phyloP scores from a whole-genome alignment of 2,888 invertebrate genomes.

The Schizaphis graminum region DNA sequence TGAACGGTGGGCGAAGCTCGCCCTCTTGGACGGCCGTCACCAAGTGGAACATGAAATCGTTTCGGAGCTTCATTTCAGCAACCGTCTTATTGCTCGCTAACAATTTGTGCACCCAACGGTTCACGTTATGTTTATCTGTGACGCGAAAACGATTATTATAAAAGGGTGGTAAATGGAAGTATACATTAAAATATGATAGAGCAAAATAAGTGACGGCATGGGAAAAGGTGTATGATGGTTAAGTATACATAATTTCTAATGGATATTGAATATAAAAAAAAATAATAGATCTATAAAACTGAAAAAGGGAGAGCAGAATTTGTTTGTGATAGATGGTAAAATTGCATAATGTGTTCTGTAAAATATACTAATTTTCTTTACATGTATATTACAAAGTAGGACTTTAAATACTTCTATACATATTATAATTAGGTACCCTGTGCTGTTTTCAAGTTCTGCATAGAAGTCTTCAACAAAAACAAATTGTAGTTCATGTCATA shows the following conservation, averaged over 20 bases:
- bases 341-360: background rate
- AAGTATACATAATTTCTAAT: background rate
- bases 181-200: background rate
- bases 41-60: conserved; percentile 74
- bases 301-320: background rate
- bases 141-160: background rate
- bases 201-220: background rate
- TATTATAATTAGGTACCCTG: conserved; percentile 41
- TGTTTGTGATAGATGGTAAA: background rate
- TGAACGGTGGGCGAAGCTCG: conserved; percentile 73
- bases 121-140: conserved; percentile 72
- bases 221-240: too few relatives aligned
- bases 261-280: background rate
- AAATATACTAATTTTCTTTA: background rate
- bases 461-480: conserved; percentile 72
- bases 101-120: conserved; percentile 74
- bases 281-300: background rate
- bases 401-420: too few relatives aligned
- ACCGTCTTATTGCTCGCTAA: conserved; percentile 72
- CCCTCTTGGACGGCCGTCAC: conserved; percentile 73
- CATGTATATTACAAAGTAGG: background rate
- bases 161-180: background rate
- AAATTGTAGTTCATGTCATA: conserved; percentile 75
- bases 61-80: conserved; percentile 74
- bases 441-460: conserved; percentile 71